These are phyloP conservation scores for Pseudomyrmex sp. DNA, from an alignment of 1,140 invertebrate genomes.

Conservation along the genomic window DNA sequence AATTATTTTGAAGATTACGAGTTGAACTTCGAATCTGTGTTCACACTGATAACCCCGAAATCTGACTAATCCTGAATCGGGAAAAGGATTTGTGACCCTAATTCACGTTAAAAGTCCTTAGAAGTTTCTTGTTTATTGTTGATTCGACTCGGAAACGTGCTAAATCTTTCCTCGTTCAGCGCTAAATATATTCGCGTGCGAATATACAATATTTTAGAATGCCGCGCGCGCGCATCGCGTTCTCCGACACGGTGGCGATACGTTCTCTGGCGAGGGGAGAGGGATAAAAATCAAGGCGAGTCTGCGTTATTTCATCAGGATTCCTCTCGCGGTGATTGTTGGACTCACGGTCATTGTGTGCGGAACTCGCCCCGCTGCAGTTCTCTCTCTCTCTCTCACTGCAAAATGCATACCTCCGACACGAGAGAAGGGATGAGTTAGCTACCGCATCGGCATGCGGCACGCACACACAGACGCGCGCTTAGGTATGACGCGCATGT, in stretches of 20 bases:
- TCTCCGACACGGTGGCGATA: not conserved
- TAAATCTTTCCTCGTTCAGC: not conserved
- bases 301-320: constrained; percentile 47
- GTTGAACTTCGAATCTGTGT: not conserved
- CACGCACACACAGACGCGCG: constrained; percentile 52
- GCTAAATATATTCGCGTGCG: not conserved
- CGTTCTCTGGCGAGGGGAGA: not conserved
- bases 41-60: constrained; percentile 28
- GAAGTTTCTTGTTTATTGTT: not conserved
- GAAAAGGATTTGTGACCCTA: not conserved
- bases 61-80: constrained; percentile 10
- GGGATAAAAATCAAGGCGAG: constrained; percentile 45
- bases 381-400: not conserved
- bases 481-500: constrained; percentile 55
- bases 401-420: constrained; percentile 55
- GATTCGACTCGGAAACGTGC: not conserved
- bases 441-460: constrained; percentile 55
- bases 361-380: constrained; percentile 32
- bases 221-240: not conserved
- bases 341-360: constrained; percentile 46
- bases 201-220: constrained; percentile 36
- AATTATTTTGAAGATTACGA: constrained; percentile 32
- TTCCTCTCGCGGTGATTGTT: constrained; percentile 52
- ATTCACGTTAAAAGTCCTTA: constrained; percentile 1
- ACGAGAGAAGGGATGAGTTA: constrained; percentile 20